A percentile compares a stretch with the other conserved stretches of the same genome.
These are phyloP conservation scores for Scaptomyza polygonia DNA, from an alignment of 2,888 invertebrate genomes.

Conservation along the genomic window DNA sequence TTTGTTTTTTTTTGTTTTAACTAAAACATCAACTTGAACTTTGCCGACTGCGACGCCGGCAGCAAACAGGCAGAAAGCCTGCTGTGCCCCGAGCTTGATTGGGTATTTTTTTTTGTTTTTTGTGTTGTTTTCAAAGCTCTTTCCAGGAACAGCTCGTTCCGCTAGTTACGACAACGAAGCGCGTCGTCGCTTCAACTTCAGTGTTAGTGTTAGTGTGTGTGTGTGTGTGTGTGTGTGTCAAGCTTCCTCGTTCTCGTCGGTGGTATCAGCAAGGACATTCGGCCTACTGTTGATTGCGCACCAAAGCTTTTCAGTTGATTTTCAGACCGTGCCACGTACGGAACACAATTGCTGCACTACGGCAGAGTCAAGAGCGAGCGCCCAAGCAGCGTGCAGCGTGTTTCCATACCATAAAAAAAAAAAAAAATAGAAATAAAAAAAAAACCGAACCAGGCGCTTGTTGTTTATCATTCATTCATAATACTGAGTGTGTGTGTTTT, in stretches of 20 bases:
- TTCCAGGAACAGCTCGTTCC: constrained; percentile 47
- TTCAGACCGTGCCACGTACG: constrained; percentile 76
- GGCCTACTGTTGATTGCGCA: constrained; percentile 77
- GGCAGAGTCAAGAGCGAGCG: constrained; percentile 31
- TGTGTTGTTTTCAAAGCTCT: no score
- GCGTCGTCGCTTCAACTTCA: constrained; percentile 49
- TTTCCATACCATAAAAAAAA: constrained; percentile 17
- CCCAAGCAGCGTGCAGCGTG: constrained; percentile 50
- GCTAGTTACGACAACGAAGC: constrained; percentile 19
- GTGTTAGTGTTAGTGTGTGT: constrained; percentile 5
- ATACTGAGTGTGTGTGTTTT: constrained; percentile 13
- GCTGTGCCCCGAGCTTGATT: constrained; percentile 41
- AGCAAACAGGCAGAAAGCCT: constrained; percentile 19
- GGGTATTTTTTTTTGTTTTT: constrained; percentile 16
- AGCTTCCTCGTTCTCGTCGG: constrained; percentile 48
- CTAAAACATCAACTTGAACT: constrained; percentile 20
- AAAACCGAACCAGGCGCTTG: constrained; percentile 10
- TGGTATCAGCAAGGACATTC: constrained; percentile 78
- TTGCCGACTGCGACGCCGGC: constrained; percentile 3
- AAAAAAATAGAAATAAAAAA: constrained; percentile 2
- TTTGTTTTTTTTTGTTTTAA: constrained; percentile 14
- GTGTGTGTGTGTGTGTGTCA: constrained; percentile 26
- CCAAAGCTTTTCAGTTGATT: constrained; percentile 78
- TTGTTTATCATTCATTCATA: constrained; percentile 10
- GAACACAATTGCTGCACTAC: constrained; percentile 53